Base-by-base conservation (phyloP, 2,797 vertebrate species). In the Champsocephalus gunnari region DNA sequence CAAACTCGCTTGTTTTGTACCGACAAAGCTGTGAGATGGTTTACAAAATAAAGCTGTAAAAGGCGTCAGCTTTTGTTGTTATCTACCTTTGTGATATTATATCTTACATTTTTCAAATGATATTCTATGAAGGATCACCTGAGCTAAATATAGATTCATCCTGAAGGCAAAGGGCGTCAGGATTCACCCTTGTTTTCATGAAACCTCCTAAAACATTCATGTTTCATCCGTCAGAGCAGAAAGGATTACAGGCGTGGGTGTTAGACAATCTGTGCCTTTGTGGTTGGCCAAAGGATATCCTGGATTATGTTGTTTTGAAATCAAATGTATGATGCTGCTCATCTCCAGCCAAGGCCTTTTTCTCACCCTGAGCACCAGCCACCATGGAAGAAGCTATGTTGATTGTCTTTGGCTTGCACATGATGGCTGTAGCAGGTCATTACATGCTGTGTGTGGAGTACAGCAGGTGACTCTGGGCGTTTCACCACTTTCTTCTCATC, bases 261-360 rank as follows among this genome's bases (percentile, higher is more conserved):
- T 88, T 67, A 82, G 84, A 85, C 84, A 91, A 78, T 87, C 84
- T 78, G 76, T 83, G 82, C 83, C 71, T 75, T 56, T 71, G 79
- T 81, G 87, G 90, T 90, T 91, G 87, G 88, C 88, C 91, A 85
- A 86, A 82, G 88, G 88, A 91, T 84, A 89, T 93, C 90, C 91
- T 90, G 87, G 78, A 87, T 87, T 88, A 73, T 88, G 84, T 90
- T 91, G 88, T 92, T 92, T 83, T 79, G 88, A 80, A 89, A 86
- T 74, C 81, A 53, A 87, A 89, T 87, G 75, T 9, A 88, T 80
- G 77, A 88, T 75, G 83, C 75, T 67, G 62, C 69, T 87, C 79
- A 82, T 81, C 77, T 87, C 82, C 80, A 81, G 81, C 87, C 87
- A 87, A 87, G 79, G 82, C 83, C 65, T 75, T 88, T 79, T 88